phyloP scores from a whole-genome alignment of 2,797 vertebrate species.

The Cyclopterus lumpus region DNA sequence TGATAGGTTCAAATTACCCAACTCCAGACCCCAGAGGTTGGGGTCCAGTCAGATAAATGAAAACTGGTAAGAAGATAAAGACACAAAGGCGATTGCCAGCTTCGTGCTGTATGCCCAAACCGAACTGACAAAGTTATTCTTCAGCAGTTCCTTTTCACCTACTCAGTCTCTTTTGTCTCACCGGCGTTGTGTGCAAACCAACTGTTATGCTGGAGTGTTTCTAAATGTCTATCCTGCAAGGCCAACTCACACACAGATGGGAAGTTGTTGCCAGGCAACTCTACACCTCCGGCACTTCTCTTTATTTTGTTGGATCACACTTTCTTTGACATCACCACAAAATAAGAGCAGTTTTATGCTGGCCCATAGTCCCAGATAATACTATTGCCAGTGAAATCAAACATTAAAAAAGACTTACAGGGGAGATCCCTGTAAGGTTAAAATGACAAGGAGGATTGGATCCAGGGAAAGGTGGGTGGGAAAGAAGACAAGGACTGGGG shows the following conservation, averaged over 20 bases:
- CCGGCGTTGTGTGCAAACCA: conserved; percentile 20
- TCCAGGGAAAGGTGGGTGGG: conserved; percentile 12
- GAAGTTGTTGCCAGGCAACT: conserved; percentile 77
- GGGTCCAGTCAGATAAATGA: not conserved
- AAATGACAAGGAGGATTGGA: conserved; percentile 7
- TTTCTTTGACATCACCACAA: conserved; percentile 52
- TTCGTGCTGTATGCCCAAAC: not conserved
- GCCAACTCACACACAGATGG: conserved; percentile 58
- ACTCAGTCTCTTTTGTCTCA: conserved; percentile 2
- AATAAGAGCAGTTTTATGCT: conserved; percentile 48
- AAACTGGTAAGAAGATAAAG: not conserved
- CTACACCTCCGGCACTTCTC: conserved; percentile 59
- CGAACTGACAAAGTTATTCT: not conserved
- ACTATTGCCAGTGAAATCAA: conserved; percentile 33
- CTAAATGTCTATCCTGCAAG: conserved; percentile 54
- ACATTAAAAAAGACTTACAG: conserved; percentile 24
- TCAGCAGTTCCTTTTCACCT: not conserved
- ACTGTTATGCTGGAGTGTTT: conserved; percentile 48
- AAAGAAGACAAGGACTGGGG: conserved; percentile 8
- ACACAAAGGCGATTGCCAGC: not conserved
- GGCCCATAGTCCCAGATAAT: conserved; percentile 30
- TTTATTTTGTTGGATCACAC: conserved; percentile 53
- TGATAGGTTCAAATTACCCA: too few species aligned
- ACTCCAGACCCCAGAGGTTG: not conserved
- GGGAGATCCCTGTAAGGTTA: conserved; percentile 20